Evolutionary conservation across 2,797 vertebrate genomes (phyloP).

Genomic region (Diplodus puntazzo): DNA sequence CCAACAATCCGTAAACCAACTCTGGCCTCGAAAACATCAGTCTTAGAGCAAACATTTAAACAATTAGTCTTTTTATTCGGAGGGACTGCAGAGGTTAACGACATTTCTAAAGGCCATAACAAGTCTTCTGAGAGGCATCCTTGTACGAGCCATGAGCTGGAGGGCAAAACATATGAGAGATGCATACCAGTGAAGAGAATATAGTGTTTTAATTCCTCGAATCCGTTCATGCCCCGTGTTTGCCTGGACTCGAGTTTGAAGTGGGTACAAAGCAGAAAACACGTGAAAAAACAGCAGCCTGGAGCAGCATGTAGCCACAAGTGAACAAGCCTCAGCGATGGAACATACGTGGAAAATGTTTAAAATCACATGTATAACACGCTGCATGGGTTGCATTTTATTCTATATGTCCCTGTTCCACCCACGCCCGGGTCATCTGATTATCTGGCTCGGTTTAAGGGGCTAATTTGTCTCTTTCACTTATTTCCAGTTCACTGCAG

Average conservation of each 20-base stretch:
- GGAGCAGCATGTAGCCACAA: background rate
- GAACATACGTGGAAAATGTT: background rate
- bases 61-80: background rate
- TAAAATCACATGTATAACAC: background rate
- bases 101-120: background rate
- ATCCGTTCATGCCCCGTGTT: background rate
- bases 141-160: background rate
- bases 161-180: background rate
- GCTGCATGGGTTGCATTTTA: background rate
- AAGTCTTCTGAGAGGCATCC: background rate
- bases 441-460: constrained; percentile 9
- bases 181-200: background rate
- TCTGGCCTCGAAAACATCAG: background rate
- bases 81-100: background rate
- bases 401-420: background rate
- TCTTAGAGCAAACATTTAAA: too few relatives aligned
- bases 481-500: background rate
- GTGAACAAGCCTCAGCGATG: background rate
- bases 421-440: background rate
- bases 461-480: background rate
- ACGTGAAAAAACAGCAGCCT: background rate
- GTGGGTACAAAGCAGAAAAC: background rate
- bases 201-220: background rate
- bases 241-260: background rate
- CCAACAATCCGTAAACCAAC: background rate